Conservation (phyloP, 2,888 invertebrate genomes). For the Oxystoma pomonae region DNA sequence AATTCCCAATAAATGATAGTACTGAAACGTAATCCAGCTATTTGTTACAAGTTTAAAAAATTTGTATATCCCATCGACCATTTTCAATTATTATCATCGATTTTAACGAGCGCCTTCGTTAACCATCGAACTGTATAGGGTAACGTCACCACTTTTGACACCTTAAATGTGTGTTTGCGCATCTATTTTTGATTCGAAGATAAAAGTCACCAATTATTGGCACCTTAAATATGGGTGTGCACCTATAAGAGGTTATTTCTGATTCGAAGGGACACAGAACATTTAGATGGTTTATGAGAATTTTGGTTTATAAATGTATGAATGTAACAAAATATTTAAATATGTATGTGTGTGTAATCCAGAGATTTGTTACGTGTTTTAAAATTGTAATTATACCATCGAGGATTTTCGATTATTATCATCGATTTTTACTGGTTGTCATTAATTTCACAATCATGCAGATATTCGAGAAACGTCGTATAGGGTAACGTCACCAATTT, state of each 20-base stretch:
- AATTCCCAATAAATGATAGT: constrained; percentile 43
- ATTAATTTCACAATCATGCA: constrained; percentile 35
- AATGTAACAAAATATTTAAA: constrained; percentile 40
- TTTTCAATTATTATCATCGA: constrained; percentile 38
- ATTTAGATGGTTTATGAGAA: constrained; percentile 39
- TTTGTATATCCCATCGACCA: constrained; percentile 39
- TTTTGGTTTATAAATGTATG: constrained; percentile 43
- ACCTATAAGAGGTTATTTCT: too few relatives aligned
- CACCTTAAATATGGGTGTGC: too few relatives aligned
- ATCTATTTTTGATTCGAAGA: too few relatives aligned
- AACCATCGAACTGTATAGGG: too few relatives aligned
- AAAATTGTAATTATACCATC: constrained; percentile 41
- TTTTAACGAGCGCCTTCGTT: constrained; percentile 37
- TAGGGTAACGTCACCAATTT: too few relatives aligned
- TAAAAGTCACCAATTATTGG: too few relatives aligned
- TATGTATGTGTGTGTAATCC: too few relatives aligned
- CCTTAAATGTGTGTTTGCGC: too few relatives aligned
- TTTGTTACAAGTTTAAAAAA: constrained; percentile 37
- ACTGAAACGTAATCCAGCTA: constrained; percentile 43
- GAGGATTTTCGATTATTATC: constrained; percentile 36
- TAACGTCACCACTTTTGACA: too few relatives aligned
- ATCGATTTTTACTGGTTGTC: constrained; percentile 38
- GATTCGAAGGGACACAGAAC: too few relatives aligned
- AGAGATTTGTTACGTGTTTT: constrained; percentile 38
- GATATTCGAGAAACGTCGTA: too few relatives aligned